These are phyloP conservation scores for Willowsia nigromaculata DNA, from an alignment of 2,888 invertebrate genomes.

Conservation along the genomic window DNA sequence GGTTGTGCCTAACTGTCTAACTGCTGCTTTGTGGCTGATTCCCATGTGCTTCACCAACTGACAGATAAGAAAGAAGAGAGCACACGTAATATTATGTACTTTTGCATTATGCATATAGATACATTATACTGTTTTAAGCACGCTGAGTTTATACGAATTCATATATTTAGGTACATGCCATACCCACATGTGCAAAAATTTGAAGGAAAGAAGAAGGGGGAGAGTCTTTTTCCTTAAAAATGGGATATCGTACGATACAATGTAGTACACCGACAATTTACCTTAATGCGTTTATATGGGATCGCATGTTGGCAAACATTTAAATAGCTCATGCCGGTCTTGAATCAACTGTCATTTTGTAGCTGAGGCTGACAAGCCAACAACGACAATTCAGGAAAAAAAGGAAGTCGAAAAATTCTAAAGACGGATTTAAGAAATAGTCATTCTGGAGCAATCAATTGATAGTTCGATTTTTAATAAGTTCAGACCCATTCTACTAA, in stretches of 20 bases:
- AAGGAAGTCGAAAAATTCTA: background rate
- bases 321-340: constrained; percentile 57
- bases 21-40: constrained; percentile 54
- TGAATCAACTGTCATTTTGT: constrained; percentile 43
- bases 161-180: background rate
- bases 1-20: background rate
- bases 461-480: constrained; percentile 10
- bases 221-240: background rate
- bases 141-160: background rate
- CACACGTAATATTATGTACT: background rate
- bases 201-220: background rate
- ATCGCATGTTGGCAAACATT: constrained; percentile 40
- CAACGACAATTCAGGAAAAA: background rate
- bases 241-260: constrained; percentile 25
- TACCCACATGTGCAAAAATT: constrained; percentile 28
- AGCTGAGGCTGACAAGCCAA: constrained; percentile 58
- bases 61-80: constrained; percentile 42
- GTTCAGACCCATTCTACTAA: constrained; percentile 53
- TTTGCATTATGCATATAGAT: background rate
- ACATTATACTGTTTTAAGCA: too few relatives aligned
- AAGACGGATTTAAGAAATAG: background rate
- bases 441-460: constrained; percentile 38
- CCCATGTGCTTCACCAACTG: constrained; percentile 55
- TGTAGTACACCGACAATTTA: background rate
- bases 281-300: background rate